Evolutionary conservation across 2,888 invertebrate species (phyloP), one percentile per base, ranked within the genome.

Genomic region (Aphelenchoides bicaudatus): DNA sequence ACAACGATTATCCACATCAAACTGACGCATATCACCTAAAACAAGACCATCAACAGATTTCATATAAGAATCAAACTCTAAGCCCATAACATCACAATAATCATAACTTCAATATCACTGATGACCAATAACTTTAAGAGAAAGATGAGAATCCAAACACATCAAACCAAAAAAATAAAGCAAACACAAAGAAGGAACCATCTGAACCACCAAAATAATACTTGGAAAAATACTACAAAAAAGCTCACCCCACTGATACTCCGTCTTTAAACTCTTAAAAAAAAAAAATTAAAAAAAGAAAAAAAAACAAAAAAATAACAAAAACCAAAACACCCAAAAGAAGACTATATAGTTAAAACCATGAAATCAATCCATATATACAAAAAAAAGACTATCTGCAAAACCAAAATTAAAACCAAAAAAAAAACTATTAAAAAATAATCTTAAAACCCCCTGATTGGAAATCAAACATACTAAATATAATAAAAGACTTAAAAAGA

Each of bases 91-190:
- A 63, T 80, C 77, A 38, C 69, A 69, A 54, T 74, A 77, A 59
- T 80, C 74, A 68, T 80, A 80, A 38, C 71, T 74, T 78, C 80
- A 80, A 64, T 80, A 80, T 71, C 80, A 80, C 61, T 80, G 79
- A 67, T 80, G 77, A 5, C 79, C 79, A 58, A 75, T 76, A 29
- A 72, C 67, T 68, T 80, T 79, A 34, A 79, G 47, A 38, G 72
- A 76, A 48, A 80, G 55, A 54, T 61, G 63, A 8, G 67, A 65
- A 60, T 68, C 70, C 64, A 76, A 72, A 64, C 76, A 67, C 59
- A 70, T 70, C 63, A 70, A 63, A 65, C 70, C 79, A 71, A 73
- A 74, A 60, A 76, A 71, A 65, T 71, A 72, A 46, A 70, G 63
- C 50, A 68, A 70, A 46, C 59, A 70, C 65, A 70, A 66, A 69